Percentiles rank a stretch among this genome's conserved stretches.
Evolutionary conservation across 2,113 vertebrate species (phyloP).

Genomic region (Chitala chitala): DNA sequence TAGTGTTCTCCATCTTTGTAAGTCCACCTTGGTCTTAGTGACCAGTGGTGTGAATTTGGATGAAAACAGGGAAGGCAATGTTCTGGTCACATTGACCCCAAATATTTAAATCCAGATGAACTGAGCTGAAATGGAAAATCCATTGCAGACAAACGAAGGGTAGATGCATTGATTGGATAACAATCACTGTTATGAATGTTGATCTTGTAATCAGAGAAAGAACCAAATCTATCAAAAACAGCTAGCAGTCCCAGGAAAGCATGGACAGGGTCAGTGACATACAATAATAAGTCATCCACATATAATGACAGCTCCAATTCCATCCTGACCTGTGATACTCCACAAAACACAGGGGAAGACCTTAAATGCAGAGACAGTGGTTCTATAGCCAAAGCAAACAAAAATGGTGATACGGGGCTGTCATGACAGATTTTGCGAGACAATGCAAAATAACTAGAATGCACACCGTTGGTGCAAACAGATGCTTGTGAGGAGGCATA

Average conservation of each 20-base stretch:
- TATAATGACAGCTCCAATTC: slow-evolving; percentile 23
- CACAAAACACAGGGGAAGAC: not conserved
- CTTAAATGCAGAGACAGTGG: slow-evolving; percentile 12
- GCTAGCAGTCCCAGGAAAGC: not conserved
- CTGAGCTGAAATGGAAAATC: not conserved
- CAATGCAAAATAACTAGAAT: too few relatives aligned
- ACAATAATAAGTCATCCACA: slow-evolving; percentile 22
- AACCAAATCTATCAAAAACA: slow-evolving; percentile 17
- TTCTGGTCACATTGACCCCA: slow-evolving; percentile 14
- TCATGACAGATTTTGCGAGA: too few relatives aligned
- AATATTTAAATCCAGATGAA: slow-evolving; percentile 17
- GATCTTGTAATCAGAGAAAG: slow-evolving; percentile 13
- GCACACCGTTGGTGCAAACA: too few relatives aligned
- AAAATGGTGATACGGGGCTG: not conserved
- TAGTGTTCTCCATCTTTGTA: slow-evolving; percentile 13
- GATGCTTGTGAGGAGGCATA: slow-evolving; percentile 9
- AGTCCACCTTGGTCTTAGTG: slow-evolving; percentile 11
- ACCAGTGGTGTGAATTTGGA: slow-evolving; percentile 10
- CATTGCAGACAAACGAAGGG: not conserved
- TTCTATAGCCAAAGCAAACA: slow-evolving; percentile 17
- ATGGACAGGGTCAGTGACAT: not conserved
- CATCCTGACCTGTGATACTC: not conserved
- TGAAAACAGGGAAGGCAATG: not conserved
- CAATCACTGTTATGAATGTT: slow-evolving; percentile 21
- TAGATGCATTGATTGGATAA: slow-evolving; percentile 12